Conservation (phyloP, 2,113 vertebrate genomes). For the Sialia sialis region DNA sequence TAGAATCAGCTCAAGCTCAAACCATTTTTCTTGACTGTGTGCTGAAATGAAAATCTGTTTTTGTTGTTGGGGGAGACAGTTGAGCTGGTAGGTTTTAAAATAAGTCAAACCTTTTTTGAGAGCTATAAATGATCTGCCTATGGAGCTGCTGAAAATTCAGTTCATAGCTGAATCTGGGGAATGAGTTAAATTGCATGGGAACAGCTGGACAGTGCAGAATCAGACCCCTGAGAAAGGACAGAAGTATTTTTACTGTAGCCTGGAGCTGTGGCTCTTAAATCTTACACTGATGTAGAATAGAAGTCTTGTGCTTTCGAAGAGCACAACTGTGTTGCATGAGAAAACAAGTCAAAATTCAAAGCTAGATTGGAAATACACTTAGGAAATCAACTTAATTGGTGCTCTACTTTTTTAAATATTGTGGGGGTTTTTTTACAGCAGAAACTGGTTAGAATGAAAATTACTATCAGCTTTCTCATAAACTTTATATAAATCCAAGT, state of each 20-base stretch:
- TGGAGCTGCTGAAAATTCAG: constrained; percentile 11
- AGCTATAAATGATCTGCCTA: not conserved
- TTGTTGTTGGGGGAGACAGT: not conserved
- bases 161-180: not conserved
- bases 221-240: not conserved
- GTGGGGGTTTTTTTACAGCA: not conserved
- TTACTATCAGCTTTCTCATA: not conserved
- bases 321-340: not conserved
- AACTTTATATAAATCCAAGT: not conserved
- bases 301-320: not conserved
- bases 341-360: constrained; percentile 28
- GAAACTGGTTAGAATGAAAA: not conserved
- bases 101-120: not conserved
- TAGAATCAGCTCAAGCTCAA: not conserved
- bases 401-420: not conserved
- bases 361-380: not conserved
- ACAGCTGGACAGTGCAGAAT: not conserved
- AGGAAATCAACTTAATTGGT: not conserved
- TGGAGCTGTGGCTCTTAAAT: not conserved
- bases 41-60: constrained; percentile 35
- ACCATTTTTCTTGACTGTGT: not conserved
- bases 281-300: not conserved
- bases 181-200: not conserved
- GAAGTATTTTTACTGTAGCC: not conserved
- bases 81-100: not conserved